Evolutionary conservation across 1,140 invertebrate species (phyloP).

Genomic region (Leptinotarsa texana): DNA sequence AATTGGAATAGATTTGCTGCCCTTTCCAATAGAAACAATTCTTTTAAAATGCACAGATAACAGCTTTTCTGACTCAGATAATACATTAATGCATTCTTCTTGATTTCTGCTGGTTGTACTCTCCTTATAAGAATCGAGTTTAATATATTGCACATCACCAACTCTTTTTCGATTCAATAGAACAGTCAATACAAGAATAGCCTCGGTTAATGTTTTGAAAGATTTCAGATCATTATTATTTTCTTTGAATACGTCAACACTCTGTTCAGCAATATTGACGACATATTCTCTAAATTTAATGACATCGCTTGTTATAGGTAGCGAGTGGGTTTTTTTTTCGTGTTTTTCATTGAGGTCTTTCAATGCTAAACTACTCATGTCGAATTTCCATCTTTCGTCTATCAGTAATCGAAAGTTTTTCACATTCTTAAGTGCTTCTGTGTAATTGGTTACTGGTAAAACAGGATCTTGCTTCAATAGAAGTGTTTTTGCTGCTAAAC

Average conservation of each 20-base stretch:
- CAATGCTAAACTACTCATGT: conserved; percentile 34
- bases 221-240: conserved; percentile 21
- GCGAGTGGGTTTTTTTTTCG: conserved; percentile 18
- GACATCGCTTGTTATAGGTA: conserved; percentile 28
- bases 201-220: conserved; percentile 33
- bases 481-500: conserved; percentile 23
- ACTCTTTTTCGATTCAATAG: conserved; percentile 39
- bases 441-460: conserved; percentile 27
- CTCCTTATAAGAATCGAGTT: conserved; percentile 27
- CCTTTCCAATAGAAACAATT: conserved; percentile 35
- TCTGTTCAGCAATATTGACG: conserved; percentile 17
- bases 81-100: conserved; percentile 34
- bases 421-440: conserved; percentile 32
- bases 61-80: conserved; percentile 30
- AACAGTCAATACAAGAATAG: conserved; percentile 35
- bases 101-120: conserved; percentile 12
- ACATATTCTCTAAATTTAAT: conserved; percentile 29
- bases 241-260: conserved; percentile 27
- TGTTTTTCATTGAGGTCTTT: conserved; percentile 38
- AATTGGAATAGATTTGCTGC: conserved; percentile 35
- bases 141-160: conserved; percentile 36
- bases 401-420: conserved; percentile 31
- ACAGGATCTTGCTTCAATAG: conserved; percentile 32
- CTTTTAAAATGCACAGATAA: conserved; percentile 37
- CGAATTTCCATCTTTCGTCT: conserved; percentile 32